Base-by-base conservation (phyloP, 2,888 invertebrate species). In the Folsomia candida region DNA sequence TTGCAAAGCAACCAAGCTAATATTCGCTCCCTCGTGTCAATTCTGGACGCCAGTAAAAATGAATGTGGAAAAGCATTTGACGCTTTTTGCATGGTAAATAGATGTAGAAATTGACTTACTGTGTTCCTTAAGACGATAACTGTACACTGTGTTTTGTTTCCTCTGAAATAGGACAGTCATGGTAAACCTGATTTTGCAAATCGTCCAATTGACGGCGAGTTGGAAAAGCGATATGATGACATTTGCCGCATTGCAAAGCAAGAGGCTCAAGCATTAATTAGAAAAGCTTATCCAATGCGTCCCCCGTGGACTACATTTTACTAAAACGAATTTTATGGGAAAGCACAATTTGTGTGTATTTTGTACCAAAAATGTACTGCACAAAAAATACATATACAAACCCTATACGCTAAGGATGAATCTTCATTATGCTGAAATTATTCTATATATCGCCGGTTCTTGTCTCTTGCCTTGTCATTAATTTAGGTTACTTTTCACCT, bases 161-260 rank as follows among this genome's bases (percentile, higher is more conserved):
- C 6, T 54, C n/a, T 54, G 22, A 14, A 54, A 54, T 14, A 54
- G 11, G 54, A 54, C 9, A 47, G 18, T 11, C 18, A 47, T 47
- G 47, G 47, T 11, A 47, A 47, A 47, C 18, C 47, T 47, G 47
- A 47, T 18, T 47, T 47, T 47, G 47, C 47, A 47, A 47, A 47
- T 54, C 54, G 18, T 54, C 54, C 54, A 37, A 14, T 37, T 37
- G 37, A 37, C 37, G 37, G 14, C 6, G 37, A 37, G 4, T 54
- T 54, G 20, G 54, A 54, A 54, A 14, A 66, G 25, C 70, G 75
- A 27, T 77, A 75, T 68, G 75, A 75, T n/a, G 75, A 77, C 11
- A 69, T 77, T 64, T 73, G 73, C 47, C 66, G 70, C 54, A 65
- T 76, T 2, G 77, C 77, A 18, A 69, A 73, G 27, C 67, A 70